These are phyloP conservation scores for Sinonovacula constricta DNA, from an alignment of 1,140 invertebrate genomes.

Conservation along the genomic window DNA sequence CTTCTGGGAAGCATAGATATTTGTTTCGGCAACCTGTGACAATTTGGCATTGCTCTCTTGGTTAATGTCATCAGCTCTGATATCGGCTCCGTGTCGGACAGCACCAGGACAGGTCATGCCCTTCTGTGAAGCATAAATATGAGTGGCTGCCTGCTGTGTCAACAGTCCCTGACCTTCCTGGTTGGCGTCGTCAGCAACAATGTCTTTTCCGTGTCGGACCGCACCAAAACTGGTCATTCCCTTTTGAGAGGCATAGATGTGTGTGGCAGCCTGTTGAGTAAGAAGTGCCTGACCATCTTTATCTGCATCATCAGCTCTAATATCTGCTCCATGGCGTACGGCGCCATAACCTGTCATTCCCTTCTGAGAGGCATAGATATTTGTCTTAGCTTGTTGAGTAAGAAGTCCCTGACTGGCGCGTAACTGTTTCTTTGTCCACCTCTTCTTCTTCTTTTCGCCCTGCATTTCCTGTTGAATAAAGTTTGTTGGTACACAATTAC, in stretches of 20 bases:
- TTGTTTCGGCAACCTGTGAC: slow-evolving; percentile 93
- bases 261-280: slow-evolving; percentile 93
- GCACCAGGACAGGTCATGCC: slow-evolving; percentile 79
- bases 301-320: slow-evolving; percentile 60
- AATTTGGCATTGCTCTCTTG: slow-evolving; percentile 86
- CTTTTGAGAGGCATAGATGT: slow-evolving; percentile 83
- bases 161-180: slow-evolving; percentile 88
- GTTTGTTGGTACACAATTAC: too few species aligned
- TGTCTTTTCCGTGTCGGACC: slow-evolving; percentile 89
- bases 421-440: slow-evolving; percentile 78
- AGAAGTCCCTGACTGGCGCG: slow-evolving; percentile 87
- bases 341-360: slow-evolving; percentile 73
- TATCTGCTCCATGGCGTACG: slow-evolving; percentile 65
- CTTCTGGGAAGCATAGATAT: slow-evolving; percentile 83
- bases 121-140: slow-evolving; percentile 83
- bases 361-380: slow-evolving; percentile 92
- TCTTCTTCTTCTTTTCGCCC: slow-evolving; percentile 87
- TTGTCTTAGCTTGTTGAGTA: slow-evolving; percentile 94
- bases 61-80: slow-evolving; percentile 60
- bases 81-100: slow-evolving; percentile 76
- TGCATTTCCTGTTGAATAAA: neutral
- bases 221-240: slow-evolving; percentile 85
- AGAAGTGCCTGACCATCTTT: slow-evolving; percentile 93
- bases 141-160: slow-evolving; percentile 93
- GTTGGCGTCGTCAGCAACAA: slow-evolving; percentile 63